Evolutionary conservation across 2,888 invertebrate genomes (phyloP).

Genomic region (Lumbricus terrestris): DNA sequence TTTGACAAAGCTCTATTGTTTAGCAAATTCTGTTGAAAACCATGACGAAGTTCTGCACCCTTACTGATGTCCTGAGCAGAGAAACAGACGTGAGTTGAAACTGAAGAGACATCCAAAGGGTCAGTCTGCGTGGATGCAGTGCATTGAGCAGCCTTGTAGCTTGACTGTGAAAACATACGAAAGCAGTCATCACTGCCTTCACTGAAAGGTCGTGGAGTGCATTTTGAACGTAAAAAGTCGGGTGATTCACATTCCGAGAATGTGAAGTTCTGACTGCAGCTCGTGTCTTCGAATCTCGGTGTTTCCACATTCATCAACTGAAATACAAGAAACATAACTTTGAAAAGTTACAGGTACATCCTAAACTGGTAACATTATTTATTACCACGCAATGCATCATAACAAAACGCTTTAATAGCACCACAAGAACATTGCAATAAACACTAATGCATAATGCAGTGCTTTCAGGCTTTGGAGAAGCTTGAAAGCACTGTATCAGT

Average conservation of each 20-base stretch:
- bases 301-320: not conserved
- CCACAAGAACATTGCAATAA: no score
- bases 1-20: not conserved
- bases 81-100: not conserved
- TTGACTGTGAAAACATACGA: not conserved
- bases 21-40: not conserved
- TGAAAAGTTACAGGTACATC: not conserved
- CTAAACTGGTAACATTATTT: not conserved
- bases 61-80: not conserved
- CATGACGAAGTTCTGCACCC: not conserved
- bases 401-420: no score
- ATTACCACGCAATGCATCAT: not conserved
- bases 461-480: no score
- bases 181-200: not conserved
- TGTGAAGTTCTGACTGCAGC: not conserved
- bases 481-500: no score
- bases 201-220: not conserved
- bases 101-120: not conserved
- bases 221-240: not conserved
- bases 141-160: not conserved
- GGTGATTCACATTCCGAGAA: not conserved
- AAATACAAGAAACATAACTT: not conserved
- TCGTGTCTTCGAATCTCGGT: not conserved
- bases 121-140: not conserved
- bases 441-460: no score